These are phyloP conservation scores for Sceloporus tristichus DNA, from an alignment of 2,113 vertebrate genomes.

Conservation along the genomic window DNA sequence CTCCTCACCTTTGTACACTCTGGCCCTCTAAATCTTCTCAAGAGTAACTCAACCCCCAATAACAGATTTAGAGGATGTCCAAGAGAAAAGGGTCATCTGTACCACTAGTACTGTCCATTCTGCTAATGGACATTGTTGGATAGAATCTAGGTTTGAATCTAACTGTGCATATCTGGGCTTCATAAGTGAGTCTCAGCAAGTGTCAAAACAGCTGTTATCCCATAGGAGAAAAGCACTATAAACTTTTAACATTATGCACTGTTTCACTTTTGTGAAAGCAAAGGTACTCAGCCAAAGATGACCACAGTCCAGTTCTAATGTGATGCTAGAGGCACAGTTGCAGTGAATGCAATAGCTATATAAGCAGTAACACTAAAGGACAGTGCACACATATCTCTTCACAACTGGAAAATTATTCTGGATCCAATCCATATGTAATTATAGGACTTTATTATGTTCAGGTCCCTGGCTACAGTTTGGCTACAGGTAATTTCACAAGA, in stretches of 20 bases:
- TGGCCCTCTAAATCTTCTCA: not conserved
- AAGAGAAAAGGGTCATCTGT: not conserved
- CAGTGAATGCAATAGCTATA: not conserved
- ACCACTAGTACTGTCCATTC: not conserved
- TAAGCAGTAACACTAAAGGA: not conserved
- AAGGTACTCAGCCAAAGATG: not conserved
- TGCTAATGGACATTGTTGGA: not conserved
- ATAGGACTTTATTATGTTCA: not conserved
- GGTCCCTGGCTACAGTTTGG: not conserved
- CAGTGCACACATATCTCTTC: not conserved
- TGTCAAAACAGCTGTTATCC: not conserved
- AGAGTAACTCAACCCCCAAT: not conserved
- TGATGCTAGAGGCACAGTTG: too few relatives aligned
- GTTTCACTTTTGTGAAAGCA: slow-evolving; percentile 4
- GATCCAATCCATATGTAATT: not conserved
- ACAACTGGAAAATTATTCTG: not conserved
- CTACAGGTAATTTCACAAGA: not conserved
- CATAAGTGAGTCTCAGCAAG: too few relatives aligned
- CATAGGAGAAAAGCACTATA: not conserved
- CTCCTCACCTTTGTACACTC: too few relatives aligned
- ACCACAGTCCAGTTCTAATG: too few relatives aligned
- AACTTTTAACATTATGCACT: not conserved
- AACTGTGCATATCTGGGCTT: not conserved
- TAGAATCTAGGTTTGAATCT: not conserved
- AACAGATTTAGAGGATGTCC: not conserved